phyloP scores from a whole-genome alignment of 2,888 invertebrate species.

The Piscicola geometra region DNA sequence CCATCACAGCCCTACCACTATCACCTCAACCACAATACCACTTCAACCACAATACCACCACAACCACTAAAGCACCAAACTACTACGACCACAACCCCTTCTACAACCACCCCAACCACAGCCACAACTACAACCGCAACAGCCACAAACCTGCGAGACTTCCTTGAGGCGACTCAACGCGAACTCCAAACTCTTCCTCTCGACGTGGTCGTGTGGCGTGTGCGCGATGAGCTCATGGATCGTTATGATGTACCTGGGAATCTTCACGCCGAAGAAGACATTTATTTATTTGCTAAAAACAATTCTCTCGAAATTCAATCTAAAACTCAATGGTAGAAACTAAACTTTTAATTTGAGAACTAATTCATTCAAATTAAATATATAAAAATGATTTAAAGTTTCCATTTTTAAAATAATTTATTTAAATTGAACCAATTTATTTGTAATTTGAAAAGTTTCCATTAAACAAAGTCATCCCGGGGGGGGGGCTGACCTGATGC shows the following conservation, averaged over 20 bases:
- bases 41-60: too few species aligned
- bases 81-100: background rate
- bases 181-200: constrained; percentile 79
- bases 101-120: background rate
- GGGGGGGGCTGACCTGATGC: constrained; percentile 85
- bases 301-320: too few species aligned
- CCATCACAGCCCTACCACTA: too few species aligned
- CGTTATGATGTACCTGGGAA: constrained; percentile 85
- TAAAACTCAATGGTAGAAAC: too few species aligned
- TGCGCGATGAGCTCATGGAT: constrained; percentile 83
- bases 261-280: constrained; percentile 60
- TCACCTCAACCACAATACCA: too few species aligned
- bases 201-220: constrained; percentile 88
- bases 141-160: constrained; percentile 57
- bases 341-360: too few species aligned
- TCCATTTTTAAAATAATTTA: background rate
- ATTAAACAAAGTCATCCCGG: background rate
- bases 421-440: too few species aligned
- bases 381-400: background rate
- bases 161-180: constrained; percentile 78
- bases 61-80: too few species aligned
- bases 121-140: too few species aligned
- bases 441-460: too few species aligned
- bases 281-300: too few species aligned
- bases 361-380: too few species aligned